Conservation (phyloP, 2,113 vertebrate genomes). For the Elephas maximus region DNA sequence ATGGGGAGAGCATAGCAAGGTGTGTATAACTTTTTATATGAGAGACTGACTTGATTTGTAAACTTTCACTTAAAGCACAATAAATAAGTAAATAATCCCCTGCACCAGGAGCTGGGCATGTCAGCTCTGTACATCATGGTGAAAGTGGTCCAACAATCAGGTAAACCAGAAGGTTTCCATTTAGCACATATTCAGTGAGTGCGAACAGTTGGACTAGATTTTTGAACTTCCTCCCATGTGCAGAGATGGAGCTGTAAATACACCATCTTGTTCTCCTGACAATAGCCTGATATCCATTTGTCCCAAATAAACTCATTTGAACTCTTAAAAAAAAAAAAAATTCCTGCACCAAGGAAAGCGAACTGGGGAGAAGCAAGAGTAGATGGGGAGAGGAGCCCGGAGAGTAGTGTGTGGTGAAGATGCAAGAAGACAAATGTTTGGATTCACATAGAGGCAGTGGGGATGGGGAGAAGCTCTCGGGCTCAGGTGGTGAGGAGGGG, state of each 20-base stretch:
- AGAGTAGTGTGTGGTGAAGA: neutral
- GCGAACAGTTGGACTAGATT: neutral
- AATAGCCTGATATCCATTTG: neutral
- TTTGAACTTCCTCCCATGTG: neutral
- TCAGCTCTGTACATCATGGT: neutral
- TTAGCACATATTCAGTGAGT: neutral
- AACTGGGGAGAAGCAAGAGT: neutral
- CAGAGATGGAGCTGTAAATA: neutral
- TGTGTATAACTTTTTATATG: too few species aligned
- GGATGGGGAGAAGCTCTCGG: too few species aligned
- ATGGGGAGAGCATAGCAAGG: too few species aligned
- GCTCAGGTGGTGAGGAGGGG: neutral
- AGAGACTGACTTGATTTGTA: too few species aligned
- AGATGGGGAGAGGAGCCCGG: neutral
- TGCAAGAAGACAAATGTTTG: neutral
- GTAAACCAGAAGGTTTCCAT: neutral
- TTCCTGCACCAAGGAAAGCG: neutral
- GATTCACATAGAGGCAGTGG: neutral
- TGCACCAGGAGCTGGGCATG: neutral
- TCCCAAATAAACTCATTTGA: slow-evolving; percentile 19
- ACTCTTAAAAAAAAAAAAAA: neutral
- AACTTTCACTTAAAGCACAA: too few species aligned
- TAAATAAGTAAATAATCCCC: too few species aligned
- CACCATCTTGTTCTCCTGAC: neutral
- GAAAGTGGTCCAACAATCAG: neutral